phyloP scores from a whole-genome alignment of 2,797 vertebrate genomes.

The Sebastes vulpes region DNA sequence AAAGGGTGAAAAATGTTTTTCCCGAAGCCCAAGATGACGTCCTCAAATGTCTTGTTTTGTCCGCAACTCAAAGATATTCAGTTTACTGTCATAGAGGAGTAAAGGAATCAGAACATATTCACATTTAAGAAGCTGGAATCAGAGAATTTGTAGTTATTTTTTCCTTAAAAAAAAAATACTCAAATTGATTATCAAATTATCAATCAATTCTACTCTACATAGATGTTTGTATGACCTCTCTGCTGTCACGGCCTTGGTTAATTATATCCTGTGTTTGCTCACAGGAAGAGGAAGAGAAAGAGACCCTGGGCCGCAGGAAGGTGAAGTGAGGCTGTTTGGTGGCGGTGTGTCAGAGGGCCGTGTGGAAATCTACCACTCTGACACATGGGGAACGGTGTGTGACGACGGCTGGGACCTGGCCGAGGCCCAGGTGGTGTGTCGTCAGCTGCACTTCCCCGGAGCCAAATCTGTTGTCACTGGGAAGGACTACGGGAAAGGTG shows the following conservation, averaged over 20 bases:
- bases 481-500: slow-evolving; percentile 73
- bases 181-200: too few relatives aligned
- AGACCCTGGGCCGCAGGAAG: slow-evolving; percentile 34
- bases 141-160: too few relatives aligned
- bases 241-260: background rate
- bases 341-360: slow-evolving; percentile 63
- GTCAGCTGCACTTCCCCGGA: slow-evolving; percentile 76
- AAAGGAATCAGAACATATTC: too few relatives aligned
- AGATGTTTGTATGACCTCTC: background rate
- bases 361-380: slow-evolving; percentile 81
- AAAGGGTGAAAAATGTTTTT: too few relatives aligned
- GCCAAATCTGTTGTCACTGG: slow-evolving; percentile 59
- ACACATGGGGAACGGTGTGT: slow-evolving; percentile 83
- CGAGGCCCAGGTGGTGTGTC: slow-evolving; percentile 81
- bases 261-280: background rate
- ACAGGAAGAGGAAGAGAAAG: background rate
- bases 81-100: too few relatives aligned
- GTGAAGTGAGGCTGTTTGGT: slow-evolving; percentile 72
- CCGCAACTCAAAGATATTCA: too few relatives aligned
- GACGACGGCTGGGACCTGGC: slow-evolving; percentile 78
- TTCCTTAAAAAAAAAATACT: too few relatives aligned
- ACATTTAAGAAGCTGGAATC: too few relatives aligned
- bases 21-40: too few relatives aligned
- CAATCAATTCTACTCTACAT: too few relatives aligned
- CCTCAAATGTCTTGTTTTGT: too few relatives aligned